Conservation (phyloP, 2,797 vertebrate genomes). For the Microhierax caerulescens region DNA sequence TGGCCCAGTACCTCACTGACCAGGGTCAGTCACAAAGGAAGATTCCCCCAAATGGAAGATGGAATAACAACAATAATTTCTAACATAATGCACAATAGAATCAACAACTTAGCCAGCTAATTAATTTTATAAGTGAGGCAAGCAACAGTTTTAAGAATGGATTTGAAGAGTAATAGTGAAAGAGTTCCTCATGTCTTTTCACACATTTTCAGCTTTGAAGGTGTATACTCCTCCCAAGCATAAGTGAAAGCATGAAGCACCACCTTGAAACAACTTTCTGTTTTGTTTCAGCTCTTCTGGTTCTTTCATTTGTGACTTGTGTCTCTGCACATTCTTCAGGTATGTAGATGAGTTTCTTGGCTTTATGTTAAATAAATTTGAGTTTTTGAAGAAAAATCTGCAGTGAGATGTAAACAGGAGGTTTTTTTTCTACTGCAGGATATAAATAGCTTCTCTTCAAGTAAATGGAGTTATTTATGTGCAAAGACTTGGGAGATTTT, state of each 20-base stretch:
- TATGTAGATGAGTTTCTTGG: neutral
- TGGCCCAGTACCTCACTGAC: neutral
- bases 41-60: neutral
- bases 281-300: neutral
- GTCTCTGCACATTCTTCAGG: neutral
- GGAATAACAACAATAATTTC: neutral
- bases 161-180: neutral
- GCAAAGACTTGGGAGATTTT: neutral
- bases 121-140: neutral
- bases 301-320: neutral
- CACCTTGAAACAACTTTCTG: neutral
- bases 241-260: neutral
- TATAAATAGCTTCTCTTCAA: neutral
- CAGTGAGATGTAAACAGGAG: neutral
- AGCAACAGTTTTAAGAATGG: neutral
- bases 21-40: neutral
- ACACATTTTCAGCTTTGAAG: neutral
- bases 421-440: neutral
- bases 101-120: neutral
- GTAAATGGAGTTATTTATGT: neutral
- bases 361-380: neutral
- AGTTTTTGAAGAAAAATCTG: neutral
- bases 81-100: neutral
- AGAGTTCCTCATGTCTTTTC: neutral
- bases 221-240: neutral